Base-by-base conservation (phyloP, 1,140 invertebrate genomes). In the Charaxes varanes region DNA sequence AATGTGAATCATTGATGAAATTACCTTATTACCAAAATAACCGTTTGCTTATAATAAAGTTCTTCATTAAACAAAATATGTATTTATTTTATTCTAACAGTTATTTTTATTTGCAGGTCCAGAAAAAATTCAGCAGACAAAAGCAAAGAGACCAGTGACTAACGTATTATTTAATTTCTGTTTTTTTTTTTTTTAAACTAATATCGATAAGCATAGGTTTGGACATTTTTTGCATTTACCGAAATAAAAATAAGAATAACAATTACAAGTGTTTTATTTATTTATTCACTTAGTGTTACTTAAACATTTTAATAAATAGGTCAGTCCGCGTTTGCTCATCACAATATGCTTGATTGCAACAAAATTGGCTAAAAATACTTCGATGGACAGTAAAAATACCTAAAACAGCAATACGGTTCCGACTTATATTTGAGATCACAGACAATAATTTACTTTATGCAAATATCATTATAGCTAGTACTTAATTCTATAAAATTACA, bases 181-280 rank as follows among this genome's bases (percentile, higher is more conserved):
- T 40, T 38, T 14, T 22, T 37, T 18, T 34, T 32, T 34, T 23
- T 49, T 42, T 35, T n/a, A n/a, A n/a, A n/a, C n/a, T n/a, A n/a
- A n/a, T n/a, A n/a, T n/a, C n/a, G n/a, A n/a, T n/a, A n/a, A n/a
- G n/a, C n/a, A n/a, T n/a, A n/a, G n/a, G n/a, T n/a, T n/a, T n/a
- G n/a, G n/a, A n/a, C n/a, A n/a, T n/a, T n/a, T n/a, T 32, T 43
- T 43, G 44, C 48, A 46, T 49, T 60, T 60, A 48, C 38, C 36
- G 30, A 27, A 52, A 36, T 41, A 43, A 53, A 49, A 24, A 31
- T 32, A 18, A 38, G 16, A 21, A 28, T 14, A 48, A 50, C 24
- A 30, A n/a, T 38, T 30, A 28, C 30, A n/a, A n/a, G n/a, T 38
- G 27, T 47, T 51, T 47, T 16, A 38, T 43, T 42, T 43, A 34